These are phyloP conservation scores for Etheostoma cragini DNA, from an alignment of 2,113 vertebrate genomes.

Conservation along the genomic window DNA sequence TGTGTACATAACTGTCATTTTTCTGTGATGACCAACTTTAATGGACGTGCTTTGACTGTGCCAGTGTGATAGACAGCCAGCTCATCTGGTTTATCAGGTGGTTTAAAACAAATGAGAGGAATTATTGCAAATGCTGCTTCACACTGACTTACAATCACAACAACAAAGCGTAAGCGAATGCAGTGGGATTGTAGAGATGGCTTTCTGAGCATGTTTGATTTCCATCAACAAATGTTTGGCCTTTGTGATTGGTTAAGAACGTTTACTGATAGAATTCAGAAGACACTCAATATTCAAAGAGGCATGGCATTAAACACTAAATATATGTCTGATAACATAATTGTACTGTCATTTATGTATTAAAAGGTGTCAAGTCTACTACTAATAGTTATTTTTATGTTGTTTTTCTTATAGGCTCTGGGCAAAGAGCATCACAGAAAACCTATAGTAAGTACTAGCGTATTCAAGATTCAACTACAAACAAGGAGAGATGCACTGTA, in stretches of 20 bases:
- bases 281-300: neutral
- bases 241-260: neutral
- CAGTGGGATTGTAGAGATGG: neutral
- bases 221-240: neutral
- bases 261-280: neutral
- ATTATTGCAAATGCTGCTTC: neutral
- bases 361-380: neutral
- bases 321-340: neutral
- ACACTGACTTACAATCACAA: neutral
- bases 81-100: neutral
- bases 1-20: neutral
- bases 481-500: neutral
- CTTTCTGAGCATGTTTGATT: neutral
- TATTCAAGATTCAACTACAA: neutral
- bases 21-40: neutral
- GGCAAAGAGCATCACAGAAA: constrained; percentile 84
- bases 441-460: constrained; percentile 87
- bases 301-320: neutral
- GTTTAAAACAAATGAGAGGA: neutral
- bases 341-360: neutral
- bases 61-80: neutral
- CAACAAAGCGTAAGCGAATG: neutral
- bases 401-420: constrained; percentile 82
- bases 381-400: neutral
- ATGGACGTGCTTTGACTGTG: neutral